These are phyloP conservation scores for Labeo rohita DNA, from an alignment of 2,113 vertebrate genomes.

Conservation along the genomic window DNA sequence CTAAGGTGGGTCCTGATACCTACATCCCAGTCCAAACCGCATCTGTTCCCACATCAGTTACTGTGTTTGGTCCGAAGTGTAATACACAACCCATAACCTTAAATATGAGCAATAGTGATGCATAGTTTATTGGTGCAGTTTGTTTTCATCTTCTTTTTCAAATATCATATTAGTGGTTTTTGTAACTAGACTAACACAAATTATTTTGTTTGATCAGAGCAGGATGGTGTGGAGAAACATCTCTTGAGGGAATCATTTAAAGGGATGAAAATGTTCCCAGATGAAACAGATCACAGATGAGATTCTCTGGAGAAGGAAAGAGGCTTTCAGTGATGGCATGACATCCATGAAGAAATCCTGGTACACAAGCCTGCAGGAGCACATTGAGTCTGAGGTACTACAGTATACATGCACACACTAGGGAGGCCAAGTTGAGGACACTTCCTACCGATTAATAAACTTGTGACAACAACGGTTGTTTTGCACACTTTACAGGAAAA, in stretches of 20 bases:
- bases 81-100: neutral
- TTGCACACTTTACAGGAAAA: no score
- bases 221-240: slow-evolving; percentile 92
- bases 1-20: slow-evolving; percentile 77
- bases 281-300: no score
- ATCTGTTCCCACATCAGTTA: neutral
- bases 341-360: slow-evolving; percentile 91
- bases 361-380: slow-evolving; percentile 89
- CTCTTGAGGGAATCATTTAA: slow-evolving; percentile 91
- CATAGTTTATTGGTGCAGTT: no score
- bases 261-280: slow-evolving; percentile 82
- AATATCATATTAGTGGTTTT: neutral
- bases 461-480: no score
- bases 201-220: slow-evolving; percentile 44
- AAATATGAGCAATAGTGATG: neutral
- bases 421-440: no score
- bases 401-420: neutral
- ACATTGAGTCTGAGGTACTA: slow-evolving; percentile 84
- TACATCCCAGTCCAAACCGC: no score
- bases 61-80: neutral
- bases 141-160: no score
- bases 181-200: neutral
- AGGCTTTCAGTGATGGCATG: slow-evolving; percentile 87
- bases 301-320: slow-evolving; percentile 79
- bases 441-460: no score